A percentile compares a stretch with the other conserved stretches of the same genome.
phyloP scores from a whole-genome alignment of 2,113 vertebrate genomes.

The Mirza zaza region DNA sequence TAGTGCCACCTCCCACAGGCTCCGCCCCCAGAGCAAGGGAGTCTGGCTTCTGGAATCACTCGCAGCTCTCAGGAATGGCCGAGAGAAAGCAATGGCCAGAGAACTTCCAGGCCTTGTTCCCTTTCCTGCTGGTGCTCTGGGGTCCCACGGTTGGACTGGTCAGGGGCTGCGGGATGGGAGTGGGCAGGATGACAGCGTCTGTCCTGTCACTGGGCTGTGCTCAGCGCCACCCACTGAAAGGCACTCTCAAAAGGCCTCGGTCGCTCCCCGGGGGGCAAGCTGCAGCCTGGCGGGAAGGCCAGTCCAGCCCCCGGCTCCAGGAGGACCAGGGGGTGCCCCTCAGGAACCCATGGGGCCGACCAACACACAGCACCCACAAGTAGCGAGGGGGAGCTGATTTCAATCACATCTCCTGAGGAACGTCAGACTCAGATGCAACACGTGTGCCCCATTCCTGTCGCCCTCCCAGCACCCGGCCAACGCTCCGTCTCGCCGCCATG shows the following conservation, averaged over 20 bases:
- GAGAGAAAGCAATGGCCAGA: not conserved
- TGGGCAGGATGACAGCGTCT: not conserved
- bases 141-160: not conserved
- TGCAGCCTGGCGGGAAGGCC: not conserved
- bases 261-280: not conserved
- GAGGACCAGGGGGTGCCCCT: not conserved
- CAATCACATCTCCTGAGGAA: not conserved
- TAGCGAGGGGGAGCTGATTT: not conserved
- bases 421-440: not conserved
- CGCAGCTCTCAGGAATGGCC: not conserved
- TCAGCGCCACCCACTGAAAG: not conserved
- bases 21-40: not conserved
- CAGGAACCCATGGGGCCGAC: not conserved
- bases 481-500: too few relatives aligned
- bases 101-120: too few relatives aligned
- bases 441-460: fast-evolving
- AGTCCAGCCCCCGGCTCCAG: not conserved
- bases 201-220: not conserved
- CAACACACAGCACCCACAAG: not conserved
- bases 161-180: not conserved
- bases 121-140: not conserved
- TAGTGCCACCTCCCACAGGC: not conserved
- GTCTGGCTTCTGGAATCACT: not conserved
- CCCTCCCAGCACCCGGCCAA: not conserved
- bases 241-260: not conserved